phyloP scores from a whole-genome alignment of 2,797 vertebrate species.

The Columba guinea region DNA sequence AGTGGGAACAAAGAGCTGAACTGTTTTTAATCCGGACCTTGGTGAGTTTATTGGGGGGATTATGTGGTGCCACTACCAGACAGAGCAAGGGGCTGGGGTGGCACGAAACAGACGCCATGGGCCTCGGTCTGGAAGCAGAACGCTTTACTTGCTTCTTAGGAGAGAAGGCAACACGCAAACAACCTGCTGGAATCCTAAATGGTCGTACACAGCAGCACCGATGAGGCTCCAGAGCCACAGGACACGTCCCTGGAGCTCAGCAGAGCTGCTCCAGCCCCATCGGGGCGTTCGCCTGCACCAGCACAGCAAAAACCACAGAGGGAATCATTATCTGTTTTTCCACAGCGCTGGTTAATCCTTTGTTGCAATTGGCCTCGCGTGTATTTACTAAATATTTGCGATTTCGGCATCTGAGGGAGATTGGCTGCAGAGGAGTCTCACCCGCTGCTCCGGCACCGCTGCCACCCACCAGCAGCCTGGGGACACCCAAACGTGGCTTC shows the following conservation, averaged over 20 bases:
- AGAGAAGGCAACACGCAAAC: neutral
- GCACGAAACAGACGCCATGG: rapidly evolving
- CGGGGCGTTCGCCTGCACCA: neutral
- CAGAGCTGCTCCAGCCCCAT: neutral
- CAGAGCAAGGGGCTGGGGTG: neutral
- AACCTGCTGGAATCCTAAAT: neutral
- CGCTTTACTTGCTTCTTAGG: neutral
- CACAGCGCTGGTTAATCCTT: rapidly evolving
- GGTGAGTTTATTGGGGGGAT: neutral
- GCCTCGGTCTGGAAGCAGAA: neutral
- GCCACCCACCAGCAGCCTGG: neutral
- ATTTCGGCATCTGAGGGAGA: neutral
- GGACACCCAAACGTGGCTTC: neutral
- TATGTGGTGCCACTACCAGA: neutral
- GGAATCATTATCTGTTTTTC: neutral
- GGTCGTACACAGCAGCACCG: rapidly evolving
- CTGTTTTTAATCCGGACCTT: neutral
- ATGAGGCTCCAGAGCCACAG: neutral
- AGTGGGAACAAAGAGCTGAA: neutral
- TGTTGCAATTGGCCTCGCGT: rapidly evolving
- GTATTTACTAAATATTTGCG: rapidly evolving
- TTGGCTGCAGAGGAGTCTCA: neutral
- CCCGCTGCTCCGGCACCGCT: neutral
- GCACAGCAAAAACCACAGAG: neutral
- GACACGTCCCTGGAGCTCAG: neutral